Base-by-base conservation (phyloP, 2,888 invertebrate genomes). In the Itoplectis maculator region DNA sequence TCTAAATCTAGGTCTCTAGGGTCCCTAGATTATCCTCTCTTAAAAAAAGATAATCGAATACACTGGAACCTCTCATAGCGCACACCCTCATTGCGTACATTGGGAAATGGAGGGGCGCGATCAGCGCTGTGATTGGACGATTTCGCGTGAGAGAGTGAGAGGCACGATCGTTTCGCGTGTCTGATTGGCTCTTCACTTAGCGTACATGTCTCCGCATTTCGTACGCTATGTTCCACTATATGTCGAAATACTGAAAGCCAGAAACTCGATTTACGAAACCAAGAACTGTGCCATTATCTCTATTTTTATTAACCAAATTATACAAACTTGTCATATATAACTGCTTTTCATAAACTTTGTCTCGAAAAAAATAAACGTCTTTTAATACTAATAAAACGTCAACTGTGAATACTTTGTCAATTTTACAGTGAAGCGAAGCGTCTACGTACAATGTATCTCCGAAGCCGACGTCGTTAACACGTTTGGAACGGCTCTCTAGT, bases 211-310 rank as follows among this genome's bases (percentile, higher is more conserved):
- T n/a, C n/a, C n/a, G n/a, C n/a, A 92, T 91, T 85, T 86, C 94
- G 0, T 94, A 93, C 84, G 83, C 93, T 93, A 74, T 95, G 94
- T 85, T n/a, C n/a, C n/a, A n/a, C n/a, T n/a, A n/a, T n/a, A n/a
- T n/a, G n/a, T n/a, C n/a, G n/a, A n/a, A n/a, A n/a, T n/a, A n/a
- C n/a, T n/a, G n/a, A n/a, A n/a, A n/a, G n/a, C n/a, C n/a, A n/a
- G n/a, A 94, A 95, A 15, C 37, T 37, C 66, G 94, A 94, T 77
- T 11, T 37, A 23, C 20, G 23, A 40, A 74, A 65, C 2, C 23
- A 29, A 18, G 9, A 15, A 4, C 40, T 9, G 4, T 37, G 8
- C 40, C 37, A 61, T 9, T 9, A 40, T 15, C 18, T 11, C 61
- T 9, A 35, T 18, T 9, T 23, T 7, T 9, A 37, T 54, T 20